These are phyloP conservation scores for Caenorhabditis latens DNA, from an alignment of 1,140 invertebrate species.

Conservation along the genomic window DNA sequence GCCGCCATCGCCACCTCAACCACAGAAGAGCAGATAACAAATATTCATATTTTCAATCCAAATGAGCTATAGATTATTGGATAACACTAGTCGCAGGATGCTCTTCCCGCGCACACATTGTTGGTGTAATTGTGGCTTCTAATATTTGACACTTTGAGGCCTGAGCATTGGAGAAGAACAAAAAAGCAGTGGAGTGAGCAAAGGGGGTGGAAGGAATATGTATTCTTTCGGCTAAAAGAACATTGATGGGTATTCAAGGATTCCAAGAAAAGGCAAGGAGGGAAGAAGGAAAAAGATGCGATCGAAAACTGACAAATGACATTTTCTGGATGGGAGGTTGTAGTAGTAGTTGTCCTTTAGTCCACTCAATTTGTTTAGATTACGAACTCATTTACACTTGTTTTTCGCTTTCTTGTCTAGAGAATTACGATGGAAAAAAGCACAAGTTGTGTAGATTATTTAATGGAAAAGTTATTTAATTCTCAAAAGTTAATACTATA, in stretches of 20 bases:
- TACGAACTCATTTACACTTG: constrained; percentile 51
- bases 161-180: neutral
- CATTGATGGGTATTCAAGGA: constrained; percentile 39
- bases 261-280: neutral
- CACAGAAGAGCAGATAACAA: constrained; percentile 29
- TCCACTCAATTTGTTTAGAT: constrained; percentile 52
- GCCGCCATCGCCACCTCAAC: constrained; percentile 8
- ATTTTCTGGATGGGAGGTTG: constrained; percentile 52
- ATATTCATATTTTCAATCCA: constrained; percentile 35
- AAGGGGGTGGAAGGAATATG: neutral
- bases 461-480: neutral
- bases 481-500: no score
- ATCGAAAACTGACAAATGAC: constrained; percentile 51
- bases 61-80: constrained; percentile 28
- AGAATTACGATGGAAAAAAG: constrained; percentile 3
- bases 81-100: constrained; percentile 37
- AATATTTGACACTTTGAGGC: constrained; percentile 38
- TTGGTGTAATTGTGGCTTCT: constrained; percentile 46
- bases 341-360: constrained; percentile 19
- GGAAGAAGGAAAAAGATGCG: constrained; percentile 27
- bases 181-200: constrained; percentile 7
- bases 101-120: neutral
- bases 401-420: neutral
- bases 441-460: neutral
- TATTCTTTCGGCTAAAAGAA: neutral